These are phyloP conservation scores for Cabera pusaria DNA, from an alignment of 2,888 invertebrate species.

Conservation along the genomic window DNA sequence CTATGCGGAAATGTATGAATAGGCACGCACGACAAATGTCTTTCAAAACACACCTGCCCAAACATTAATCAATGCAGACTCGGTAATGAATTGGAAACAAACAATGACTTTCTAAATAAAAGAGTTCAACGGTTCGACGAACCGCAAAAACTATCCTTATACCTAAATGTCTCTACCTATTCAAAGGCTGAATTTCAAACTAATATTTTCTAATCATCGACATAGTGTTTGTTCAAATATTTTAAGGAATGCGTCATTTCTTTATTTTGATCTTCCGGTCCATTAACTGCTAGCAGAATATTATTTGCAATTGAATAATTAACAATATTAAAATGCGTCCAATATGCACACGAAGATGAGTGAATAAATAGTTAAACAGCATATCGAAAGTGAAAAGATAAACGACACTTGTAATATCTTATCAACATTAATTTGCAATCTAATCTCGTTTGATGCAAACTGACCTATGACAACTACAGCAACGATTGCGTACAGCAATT, in stretches of 20 bases:
- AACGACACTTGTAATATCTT: conserved; percentile 42
- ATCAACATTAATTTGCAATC: conserved; percentile 57
- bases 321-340: too few species aligned
- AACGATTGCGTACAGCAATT: conserved; percentile 50
- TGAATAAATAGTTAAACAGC: too few species aligned
- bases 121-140: conserved; percentile 16
- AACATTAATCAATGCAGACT: conserved; percentile 31
- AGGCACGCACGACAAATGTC: conserved; percentile 31
- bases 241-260: too few species aligned
- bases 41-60: conserved; percentile 45
- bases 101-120: conserved; percentile 18
- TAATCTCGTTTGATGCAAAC: conserved; percentile 63
- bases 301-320: too few species aligned
- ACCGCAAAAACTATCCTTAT: too few species aligned
- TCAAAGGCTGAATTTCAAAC: too few species aligned
- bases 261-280: too few species aligned
- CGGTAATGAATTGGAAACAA: conserved; percentile 17
- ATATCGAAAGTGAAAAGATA: conserved; percentile 24
- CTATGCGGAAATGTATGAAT: conserved; percentile 40
- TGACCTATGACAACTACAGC: conserved; percentile 71
- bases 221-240: too few species aligned
- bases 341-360: too few species aligned
- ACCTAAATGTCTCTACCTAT: too few species aligned
- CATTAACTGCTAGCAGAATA: too few species aligned
- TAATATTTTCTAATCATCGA: too few species aligned